These are phyloP conservation scores for Hydropotes inermis DNA, from an alignment of 2,113 vertebrate species.

Conservation along the genomic window DNA sequence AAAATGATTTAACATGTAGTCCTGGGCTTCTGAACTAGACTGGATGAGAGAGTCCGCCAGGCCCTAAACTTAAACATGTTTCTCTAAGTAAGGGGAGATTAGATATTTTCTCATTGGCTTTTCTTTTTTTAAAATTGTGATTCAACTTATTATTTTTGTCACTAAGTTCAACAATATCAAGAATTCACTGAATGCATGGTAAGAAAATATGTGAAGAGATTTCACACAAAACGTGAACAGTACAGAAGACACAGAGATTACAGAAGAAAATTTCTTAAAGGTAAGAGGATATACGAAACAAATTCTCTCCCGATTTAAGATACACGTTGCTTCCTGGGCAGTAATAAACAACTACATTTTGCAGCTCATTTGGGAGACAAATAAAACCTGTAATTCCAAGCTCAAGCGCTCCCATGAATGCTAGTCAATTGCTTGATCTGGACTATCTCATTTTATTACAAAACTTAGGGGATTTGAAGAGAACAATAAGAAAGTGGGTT, in stretches of 20 bases:
- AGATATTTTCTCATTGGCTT: not conserved
- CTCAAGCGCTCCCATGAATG: not conserved
- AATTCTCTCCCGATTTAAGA: not conserved
- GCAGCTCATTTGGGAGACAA: constrained; percentile 19
- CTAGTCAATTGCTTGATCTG: not conserved
- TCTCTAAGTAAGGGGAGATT: not conserved
- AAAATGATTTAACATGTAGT: not conserved
- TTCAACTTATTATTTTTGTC: constrained; percentile 14
- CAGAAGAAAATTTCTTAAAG: not conserved
- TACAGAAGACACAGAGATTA: not conserved
- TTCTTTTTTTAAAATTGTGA: not conserved
- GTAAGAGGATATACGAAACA: not conserved
- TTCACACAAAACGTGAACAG: not conserved
- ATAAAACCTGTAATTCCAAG: not conserved
- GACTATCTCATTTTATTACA: constrained; percentile 26
- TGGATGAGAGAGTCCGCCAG: not conserved
- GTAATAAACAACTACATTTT: not conserved
- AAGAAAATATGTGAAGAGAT: not conserved
- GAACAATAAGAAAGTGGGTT: constrained; percentile 23
- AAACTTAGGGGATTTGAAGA: not conserved
- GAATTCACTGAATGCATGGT: not conserved
- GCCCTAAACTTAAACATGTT: not conserved
- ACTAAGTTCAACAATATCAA: not conserved
- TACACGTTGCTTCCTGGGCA: not conserved
- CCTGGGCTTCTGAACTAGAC: not conserved